These are phyloP conservation scores for Littorina saxatilis DNA, from an alignment of 1,140 invertebrate species.

Conservation along the genomic window DNA sequence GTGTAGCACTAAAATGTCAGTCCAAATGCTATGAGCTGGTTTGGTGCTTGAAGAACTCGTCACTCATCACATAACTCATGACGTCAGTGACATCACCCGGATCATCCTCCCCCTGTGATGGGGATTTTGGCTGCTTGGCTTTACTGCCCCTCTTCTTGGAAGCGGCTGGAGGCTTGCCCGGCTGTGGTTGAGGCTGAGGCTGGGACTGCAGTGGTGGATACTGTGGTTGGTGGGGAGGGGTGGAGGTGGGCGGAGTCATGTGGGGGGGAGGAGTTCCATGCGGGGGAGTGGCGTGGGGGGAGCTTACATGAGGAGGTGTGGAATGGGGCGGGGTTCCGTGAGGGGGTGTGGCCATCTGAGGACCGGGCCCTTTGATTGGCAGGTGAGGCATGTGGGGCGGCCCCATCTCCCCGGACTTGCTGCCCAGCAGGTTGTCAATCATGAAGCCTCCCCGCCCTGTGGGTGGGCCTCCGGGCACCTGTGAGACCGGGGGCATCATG, in stretches of 20 bases:
- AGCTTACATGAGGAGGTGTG: neutral
- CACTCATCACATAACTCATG: slow-evolving; percentile 45
- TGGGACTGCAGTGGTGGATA: neutral
- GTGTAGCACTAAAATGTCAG: no score
- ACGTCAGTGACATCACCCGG: slow-evolving; percentile 41
- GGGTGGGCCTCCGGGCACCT: slow-evolving; percentile 29
- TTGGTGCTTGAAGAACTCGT: slow-evolving; percentile 49
- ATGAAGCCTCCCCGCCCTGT: slow-evolving; percentile 57
- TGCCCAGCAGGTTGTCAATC: slow-evolving; percentile 57
- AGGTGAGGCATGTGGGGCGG: neutral
- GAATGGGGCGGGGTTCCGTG: neutral
- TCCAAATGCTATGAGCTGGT: slow-evolving; percentile 36
- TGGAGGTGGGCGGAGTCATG: neutral
- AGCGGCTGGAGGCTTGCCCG: neutral
- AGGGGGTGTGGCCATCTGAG: slow-evolving; percentile 13
- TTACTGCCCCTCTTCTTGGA: neutral
- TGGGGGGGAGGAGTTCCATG: neutral
- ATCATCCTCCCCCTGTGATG: slow-evolving; percentile 34
- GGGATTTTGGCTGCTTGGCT: neutral
- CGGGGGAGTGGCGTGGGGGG: neutral
- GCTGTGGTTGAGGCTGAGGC: neutral
- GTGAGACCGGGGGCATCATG: slow-evolving; percentile 16
- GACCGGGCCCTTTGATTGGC: neutral
- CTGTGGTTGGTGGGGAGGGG: slow-evolving; percentile 4
- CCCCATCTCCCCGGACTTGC: neutral